phyloP scores from a whole-genome alignment of 2,797 vertebrate species.

The Hoplostethus mediterraneus region DNA sequence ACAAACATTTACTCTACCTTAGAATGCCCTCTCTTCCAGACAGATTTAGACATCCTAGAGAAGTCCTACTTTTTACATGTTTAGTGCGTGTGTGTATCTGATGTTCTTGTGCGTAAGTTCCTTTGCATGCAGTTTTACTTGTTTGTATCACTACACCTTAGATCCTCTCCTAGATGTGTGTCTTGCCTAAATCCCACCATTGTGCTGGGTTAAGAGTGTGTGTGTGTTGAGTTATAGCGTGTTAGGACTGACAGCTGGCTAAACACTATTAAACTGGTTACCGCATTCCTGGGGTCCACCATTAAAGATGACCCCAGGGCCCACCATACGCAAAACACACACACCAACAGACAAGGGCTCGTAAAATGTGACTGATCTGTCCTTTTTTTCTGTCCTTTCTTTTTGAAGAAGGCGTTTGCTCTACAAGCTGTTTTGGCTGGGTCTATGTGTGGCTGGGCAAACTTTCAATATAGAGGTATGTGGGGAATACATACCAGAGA shows the following conservation, averaged over 20 bases:
- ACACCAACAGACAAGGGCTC: constrained; percentile 25
- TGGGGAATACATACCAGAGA: background rate
- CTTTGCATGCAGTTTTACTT: constrained; percentile 1
- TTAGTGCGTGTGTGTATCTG: constrained; percentile 1
- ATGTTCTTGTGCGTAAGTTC: background rate
- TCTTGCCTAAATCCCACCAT: background rate
- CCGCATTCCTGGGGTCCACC: constrained; percentile 75
- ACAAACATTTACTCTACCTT: constrained; percentile 17
- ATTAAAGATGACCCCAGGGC: constrained; percentile 72
- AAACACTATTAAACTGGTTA: constrained; percentile 76
- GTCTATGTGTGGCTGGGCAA: constrained; percentile 38
- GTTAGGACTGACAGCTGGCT: constrained; percentile 80
- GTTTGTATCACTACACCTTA: background rate
- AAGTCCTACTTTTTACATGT: constrained; percentile 4
- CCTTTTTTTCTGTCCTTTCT: constrained; percentile 6
- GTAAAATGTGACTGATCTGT: constrained; percentile 69
- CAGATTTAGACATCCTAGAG: background rate
- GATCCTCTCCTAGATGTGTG: constrained; percentile 11
- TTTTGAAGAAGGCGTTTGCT: constrained; percentile 49
- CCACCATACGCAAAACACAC: constrained; percentile 28
- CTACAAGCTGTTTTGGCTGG: constrained; percentile 18
- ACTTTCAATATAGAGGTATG: constrained; percentile 31
- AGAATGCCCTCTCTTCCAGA: constrained; percentile 1
- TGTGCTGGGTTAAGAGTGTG: background rate
- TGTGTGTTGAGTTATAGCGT: constrained; percentile 70